These are phyloP conservation scores for Protobothrops flavoviridis DNA, from an alignment of 2,113 vertebrate species.

Conservation along the genomic window DNA sequence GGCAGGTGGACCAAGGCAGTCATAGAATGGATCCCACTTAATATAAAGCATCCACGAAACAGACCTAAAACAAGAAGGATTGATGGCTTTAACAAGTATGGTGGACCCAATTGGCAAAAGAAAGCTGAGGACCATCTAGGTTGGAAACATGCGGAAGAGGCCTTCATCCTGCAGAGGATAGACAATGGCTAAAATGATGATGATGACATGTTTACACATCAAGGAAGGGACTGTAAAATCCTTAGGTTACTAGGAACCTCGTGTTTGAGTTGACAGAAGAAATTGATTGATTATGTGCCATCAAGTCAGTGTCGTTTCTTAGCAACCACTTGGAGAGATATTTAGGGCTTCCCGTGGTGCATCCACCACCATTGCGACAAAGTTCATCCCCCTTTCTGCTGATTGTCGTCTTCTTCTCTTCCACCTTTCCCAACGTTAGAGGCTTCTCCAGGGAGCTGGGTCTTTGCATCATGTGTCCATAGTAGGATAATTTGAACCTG, in stretches of 20 bases:
- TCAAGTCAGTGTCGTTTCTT: background rate
- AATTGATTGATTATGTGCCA: background rate
- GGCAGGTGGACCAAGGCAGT: too few relatives aligned
- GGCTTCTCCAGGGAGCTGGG: background rate
- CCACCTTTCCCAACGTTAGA: background rate
- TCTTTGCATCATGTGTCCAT: background rate
- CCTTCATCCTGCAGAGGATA: background rate
- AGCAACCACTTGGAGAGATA: background rate
- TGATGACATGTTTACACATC: background rate
- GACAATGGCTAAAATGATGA: too few relatives aligned
- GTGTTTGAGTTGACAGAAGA: background rate
- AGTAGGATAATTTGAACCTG: background rate
- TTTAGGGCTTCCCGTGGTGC: background rate
- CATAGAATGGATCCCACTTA: background rate
- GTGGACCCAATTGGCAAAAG: background rate
- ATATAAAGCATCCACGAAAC: background rate
- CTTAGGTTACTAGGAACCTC: background rate
- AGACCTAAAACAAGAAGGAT: too few relatives aligned
- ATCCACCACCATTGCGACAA: background rate
- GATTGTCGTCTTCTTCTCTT: background rate
- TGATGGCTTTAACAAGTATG: rapidly evolving
- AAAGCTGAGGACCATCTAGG: background rate
- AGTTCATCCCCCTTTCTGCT: background rate
- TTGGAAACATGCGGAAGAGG: background rate
- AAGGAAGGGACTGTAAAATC: background rate